These are phyloP conservation scores for Rhabdophis nuchalis DNA, from an alignment of 2,797 vertebrate species.

Conservation along the genomic window DNA sequence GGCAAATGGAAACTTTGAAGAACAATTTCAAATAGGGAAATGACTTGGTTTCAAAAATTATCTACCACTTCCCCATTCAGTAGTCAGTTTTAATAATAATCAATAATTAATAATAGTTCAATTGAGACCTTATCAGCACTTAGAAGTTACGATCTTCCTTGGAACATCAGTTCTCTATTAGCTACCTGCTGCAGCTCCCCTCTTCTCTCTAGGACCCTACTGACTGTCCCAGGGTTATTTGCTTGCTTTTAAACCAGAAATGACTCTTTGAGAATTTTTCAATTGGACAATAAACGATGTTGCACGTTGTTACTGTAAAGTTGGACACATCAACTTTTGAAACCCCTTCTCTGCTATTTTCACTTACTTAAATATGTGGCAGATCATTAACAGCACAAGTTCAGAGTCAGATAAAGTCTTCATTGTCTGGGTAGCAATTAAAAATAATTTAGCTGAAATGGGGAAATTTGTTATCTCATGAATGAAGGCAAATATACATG, in stretches of 20 bases:
- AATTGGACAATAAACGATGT: not conserved
- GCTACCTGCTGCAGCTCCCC: not conserved
- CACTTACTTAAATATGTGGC: not conserved
- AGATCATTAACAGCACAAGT: not conserved
- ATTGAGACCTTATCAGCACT: not conserved
- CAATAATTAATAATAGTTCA: not conserved
- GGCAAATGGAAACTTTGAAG: not conserved
- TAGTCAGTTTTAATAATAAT: not conserved
- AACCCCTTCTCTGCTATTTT: not conserved
- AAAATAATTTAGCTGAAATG: not conserved
- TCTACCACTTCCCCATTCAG: not conserved
- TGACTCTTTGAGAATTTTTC: not conserved
- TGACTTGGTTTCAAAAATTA: not conserved
- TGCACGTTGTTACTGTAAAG: not conserved
- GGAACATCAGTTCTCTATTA: not conserved
- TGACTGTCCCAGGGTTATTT: not conserved
- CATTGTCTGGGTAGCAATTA: not conserved
- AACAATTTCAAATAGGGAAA: not conserved
- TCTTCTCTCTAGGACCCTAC: not conserved
- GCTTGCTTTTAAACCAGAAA: not conserved
- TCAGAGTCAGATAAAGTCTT: not conserved
- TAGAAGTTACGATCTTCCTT: not conserved
- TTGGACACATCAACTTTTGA: not conserved
- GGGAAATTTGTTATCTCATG: not conserved
- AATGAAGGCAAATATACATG: too few relatives aligned